phyloP scores from a whole-genome alignment of 2,888 invertebrate genomes.

The Pandemis cinnamomeana region DNA sequence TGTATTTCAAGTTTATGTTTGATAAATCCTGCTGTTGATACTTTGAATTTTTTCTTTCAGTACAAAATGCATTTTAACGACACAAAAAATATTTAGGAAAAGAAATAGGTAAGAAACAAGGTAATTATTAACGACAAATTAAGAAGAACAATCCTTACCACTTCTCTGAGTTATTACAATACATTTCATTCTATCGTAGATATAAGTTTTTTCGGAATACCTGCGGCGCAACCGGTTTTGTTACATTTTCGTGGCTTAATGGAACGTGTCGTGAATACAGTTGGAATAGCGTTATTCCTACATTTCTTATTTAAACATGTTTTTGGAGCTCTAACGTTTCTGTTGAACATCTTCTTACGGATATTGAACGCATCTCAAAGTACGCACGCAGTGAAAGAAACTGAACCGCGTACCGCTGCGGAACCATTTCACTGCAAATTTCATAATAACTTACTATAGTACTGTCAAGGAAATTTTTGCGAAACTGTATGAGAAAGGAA shows the following conservation, averaged over 20 bases:
- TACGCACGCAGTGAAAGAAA: neutral
- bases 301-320: conserved; percentile 15
- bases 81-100: neutral
- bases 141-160: too few relatives aligned
- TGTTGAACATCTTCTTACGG: neutral
- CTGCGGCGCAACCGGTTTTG: conserved; percentile 25
- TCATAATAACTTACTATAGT: too few relatives aligned
- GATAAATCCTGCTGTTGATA: too few relatives aligned
- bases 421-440: too few relatives aligned
- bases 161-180: neutral
- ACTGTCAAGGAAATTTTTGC: too few relatives aligned
- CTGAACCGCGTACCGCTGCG: neutral
- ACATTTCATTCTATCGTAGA: conserved; percentile 2
- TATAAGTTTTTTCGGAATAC: conserved; percentile 7
- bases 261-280: conserved; percentile 17
- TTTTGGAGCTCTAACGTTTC: conserved; percentile 6
- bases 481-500: too few relatives aligned
- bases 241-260: conserved; percentile 19
- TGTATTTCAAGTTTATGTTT: too few relatives aligned
- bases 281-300: conserved; percentile 26
- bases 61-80: neutral
- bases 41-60: too few relatives aligned
- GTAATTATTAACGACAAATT: too few relatives aligned
- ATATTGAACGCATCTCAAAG: neutral
- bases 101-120: too few relatives aligned